Percentiles rank a stretch among this genome's conserved stretches.
These are phyloP conservation scores for Vollenhovia emeryi DNA, from an alignment of 1,140 invertebrate species.

Conservation along the genomic window DNA sequence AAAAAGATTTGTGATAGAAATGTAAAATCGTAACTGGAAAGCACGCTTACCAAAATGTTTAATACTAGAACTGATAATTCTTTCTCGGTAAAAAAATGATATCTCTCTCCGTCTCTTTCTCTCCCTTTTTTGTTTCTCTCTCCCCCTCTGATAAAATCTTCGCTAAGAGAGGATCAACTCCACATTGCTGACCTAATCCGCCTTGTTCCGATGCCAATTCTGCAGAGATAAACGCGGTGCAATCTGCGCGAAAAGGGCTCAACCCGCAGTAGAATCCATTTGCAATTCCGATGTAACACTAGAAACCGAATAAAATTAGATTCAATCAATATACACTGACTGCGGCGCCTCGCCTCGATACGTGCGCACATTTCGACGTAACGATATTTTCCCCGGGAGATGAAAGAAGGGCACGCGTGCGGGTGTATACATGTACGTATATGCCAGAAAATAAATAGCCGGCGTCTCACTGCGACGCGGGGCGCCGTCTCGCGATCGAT, in stretches of 20 bases:
- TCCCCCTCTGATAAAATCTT: background rate
- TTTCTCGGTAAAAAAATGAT: background rate
- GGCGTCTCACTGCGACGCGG: background rate
- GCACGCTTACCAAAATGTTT: background rate
- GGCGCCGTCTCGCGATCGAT: constrained; percentile 47
- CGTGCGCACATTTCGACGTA: constrained; percentile 33
- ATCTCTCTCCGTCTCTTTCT: background rate
- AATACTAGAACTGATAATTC: background rate
- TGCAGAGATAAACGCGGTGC: background rate
- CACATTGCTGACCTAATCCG: constrained; percentile 16
- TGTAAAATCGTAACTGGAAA: background rate
- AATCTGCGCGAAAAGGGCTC: constrained; percentile 16
- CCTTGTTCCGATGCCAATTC: constrained; percentile 36
- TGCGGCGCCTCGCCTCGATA: background rate
- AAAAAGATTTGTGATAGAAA: background rate
- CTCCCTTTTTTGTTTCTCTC: background rate
- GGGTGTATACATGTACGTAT: background rate
- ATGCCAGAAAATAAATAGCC: constrained; percentile 36
- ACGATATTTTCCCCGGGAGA: constrained; percentile 26
- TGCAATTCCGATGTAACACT: constrained; percentile 47
- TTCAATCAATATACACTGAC: constrained; percentile 39
- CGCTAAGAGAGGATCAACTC: constrained; percentile 8
- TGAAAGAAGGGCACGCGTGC: constrained; percentile 21
- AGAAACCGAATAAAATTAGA: constrained; percentile 48
- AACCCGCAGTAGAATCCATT: background rate